Base-by-base conservation (phyloP, 1,140 invertebrate species). In the Drosophila malerkotliana region DNA sequence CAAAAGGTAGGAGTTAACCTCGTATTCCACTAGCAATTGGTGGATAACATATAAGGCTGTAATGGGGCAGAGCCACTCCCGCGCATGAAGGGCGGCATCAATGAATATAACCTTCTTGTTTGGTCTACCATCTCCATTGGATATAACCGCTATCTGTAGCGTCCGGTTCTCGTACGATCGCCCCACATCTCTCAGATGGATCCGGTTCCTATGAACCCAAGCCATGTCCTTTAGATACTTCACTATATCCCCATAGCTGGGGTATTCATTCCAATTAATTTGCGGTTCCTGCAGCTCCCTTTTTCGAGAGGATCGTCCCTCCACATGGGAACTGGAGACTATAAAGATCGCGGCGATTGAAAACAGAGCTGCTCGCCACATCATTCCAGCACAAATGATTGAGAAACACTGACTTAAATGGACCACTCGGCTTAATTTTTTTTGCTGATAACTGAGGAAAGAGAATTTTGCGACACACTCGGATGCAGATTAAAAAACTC, bases 41-140 rank as follows among this genome's bases (percentile, higher is more conserved):
- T 94, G 79, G 8, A 95, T 93, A 15, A 95, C 92, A 83, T 94
- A 95, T 1, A 95, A 74, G 15, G 93, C 94, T 0, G 93, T 92
- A 0, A 94, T 93, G 8, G 95, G 93, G 0, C 94, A 93, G 93
- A 2, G 93, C 93, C 4, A 95, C 93, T 41, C 95, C 58, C 95
- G 92, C 0, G 95, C 94, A 91, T 96, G 95, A 3, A 93, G 90
- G 5, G 92, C 92, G 41, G 92, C 93, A 58, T 94, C 93, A 21
- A 94, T 83, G 4, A 94, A 87, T 47, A 94, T 93, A 0, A 93
- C 91, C 4, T 91, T 93, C 66, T 94, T 94, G 1, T 69, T 77
- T 0, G 74, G 15, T 2, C 48, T 39, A 0, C 62, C 53, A 56
- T 84, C 78, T 3, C 87, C 77, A 24, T 77, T 90, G 1, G 92